Base-by-base conservation (phyloP, 2,113 vertebrate genomes). In the Nyctereutes procyonoides region DNA sequence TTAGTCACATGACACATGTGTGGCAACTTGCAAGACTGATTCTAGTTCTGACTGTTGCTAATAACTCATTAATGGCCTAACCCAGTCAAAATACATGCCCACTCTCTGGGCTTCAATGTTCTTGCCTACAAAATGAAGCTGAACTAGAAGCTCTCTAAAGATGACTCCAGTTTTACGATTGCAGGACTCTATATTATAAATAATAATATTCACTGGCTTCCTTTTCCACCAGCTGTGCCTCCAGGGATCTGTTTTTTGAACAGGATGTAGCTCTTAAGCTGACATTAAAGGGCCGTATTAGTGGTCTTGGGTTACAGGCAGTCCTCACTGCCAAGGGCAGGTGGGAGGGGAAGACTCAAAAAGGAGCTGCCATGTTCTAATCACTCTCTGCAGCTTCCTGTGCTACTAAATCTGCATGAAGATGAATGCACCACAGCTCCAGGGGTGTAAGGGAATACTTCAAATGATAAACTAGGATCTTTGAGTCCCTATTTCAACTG, bases 321-420 rank as follows among this genome's bases (percentile, higher is more conserved):
- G 26, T 30, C 22, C 43, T 76, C 80, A 30, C 26, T 35, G 62
- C 74, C 84, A 76, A 56, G 84, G 26, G 43, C n/a, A 95, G 81
- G 53, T 63, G 22, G 30, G 16, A 10, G 81, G 32, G 30, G 14
- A 38, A 28, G 74, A 0, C 30, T 63, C 88, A 90, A 38, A 71
- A 48, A 20, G 8, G 35, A 56, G 12, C 48, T 60, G 35, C 8
- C 56, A 92, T 19, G 2, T 69, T 48, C 67, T 87, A 80, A 6
- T 87, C 74, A 94, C 69, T 80, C 11, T 90, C n/a, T 38, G 38
- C 30, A 84, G 84, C 69, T 94, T 87, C 87, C 51, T 38, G n/a
- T 80, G 26, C 62, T 76, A 56, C 20, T 76, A 85, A 79, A 74
- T 63, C 56, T 69, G 30, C 55, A 58, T 19, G 84, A 76, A 83